These are phyloP conservation scores for Pelecanoides urinatrix DNA, from an alignment of 2,113 vertebrate species.

Conservation along the genomic window DNA sequence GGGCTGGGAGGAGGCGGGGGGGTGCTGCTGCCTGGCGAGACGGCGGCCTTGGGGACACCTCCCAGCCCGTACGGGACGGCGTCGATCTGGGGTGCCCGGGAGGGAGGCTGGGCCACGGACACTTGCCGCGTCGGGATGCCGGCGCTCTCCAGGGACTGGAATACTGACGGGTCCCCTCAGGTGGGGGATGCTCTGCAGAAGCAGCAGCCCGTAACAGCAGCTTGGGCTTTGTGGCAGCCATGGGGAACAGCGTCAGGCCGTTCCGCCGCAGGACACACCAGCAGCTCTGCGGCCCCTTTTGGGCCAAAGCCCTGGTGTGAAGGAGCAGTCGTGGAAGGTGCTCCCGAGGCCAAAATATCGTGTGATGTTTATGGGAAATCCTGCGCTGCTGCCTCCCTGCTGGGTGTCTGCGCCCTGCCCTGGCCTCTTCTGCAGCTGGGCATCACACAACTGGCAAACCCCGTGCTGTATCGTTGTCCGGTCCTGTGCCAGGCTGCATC, in stretches of 20 bases:
- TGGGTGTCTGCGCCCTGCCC: not conserved
- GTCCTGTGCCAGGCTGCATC: not conserved
- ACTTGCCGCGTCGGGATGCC: rapidly evolving
- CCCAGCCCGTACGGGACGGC: rapidly evolving
- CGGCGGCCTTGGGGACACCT: rapidly evolving
- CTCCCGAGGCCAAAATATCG: not conserved
- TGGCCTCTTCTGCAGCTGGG: not conserved
- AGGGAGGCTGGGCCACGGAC: rapidly evolving
- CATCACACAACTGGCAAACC: not conserved
- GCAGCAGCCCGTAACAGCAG: not conserved
- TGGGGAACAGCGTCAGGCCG: rapidly evolving
- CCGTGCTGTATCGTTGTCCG: rapidly evolving
- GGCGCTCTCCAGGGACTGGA: not conserved
- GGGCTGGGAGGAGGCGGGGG: not conserved
- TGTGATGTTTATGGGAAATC: rapidly evolving
- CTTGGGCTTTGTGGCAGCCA: rapidly evolving
- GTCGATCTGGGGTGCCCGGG: rapidly evolving
- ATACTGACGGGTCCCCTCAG: rapidly evolving
- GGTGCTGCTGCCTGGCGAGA: not conserved
- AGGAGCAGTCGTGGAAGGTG: not conserved
- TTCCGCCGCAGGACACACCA: not conserved
- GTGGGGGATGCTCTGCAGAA: not conserved
- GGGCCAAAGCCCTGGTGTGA: not conserved
- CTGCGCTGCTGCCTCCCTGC: not conserved
- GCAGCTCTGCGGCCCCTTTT: not conserved